Percentiles rank a stretch among this genome's conserved stretches.
These are phyloP conservation scores for Nerophis lumbriciformis DNA, from an alignment of 2,113 vertebrate species.

Conservation along the genomic window DNA sequence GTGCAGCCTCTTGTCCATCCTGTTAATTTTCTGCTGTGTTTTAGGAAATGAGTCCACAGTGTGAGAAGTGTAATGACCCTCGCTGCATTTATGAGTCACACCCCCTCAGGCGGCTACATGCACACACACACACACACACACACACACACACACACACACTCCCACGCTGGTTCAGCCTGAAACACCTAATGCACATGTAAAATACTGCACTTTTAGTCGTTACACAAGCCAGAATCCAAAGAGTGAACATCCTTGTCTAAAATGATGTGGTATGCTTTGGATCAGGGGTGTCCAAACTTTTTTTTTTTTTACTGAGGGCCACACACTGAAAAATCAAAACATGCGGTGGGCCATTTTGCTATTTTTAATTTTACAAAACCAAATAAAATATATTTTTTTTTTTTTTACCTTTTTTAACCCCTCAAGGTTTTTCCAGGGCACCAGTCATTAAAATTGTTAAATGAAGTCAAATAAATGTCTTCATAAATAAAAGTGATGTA, in stretches of 20 bases:
- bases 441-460: no score
- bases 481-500: no score
- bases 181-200: slow-evolving; percentile 15
- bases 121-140: slow-evolving; percentile 26
- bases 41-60: slow-evolving; percentile 67
- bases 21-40: slow-evolving; percentile 66
- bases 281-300: no score
- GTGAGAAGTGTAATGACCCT: slow-evolving; percentile 69
- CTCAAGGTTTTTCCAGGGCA: no score
- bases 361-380: no score
- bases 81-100: slow-evolving; percentile 65
- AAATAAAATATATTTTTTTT: no score
- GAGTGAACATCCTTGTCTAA: neutral
- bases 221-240: slow-evolving; percentile 21
- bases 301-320: no score
- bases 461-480: no score
- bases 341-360: no score
- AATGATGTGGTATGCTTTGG: neutral
- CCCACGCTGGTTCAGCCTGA: slow-evolving; percentile 22
- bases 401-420: no score
- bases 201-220: slow-evolving; percentile 14
- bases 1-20: slow-evolving; percentile 28
- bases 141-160: slow-evolving; percentile 12
- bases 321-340: no score
- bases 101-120: slow-evolving; percentile 44